Evolutionary conservation across 2,113 vertebrate species (phyloP), one percentile per base, ranked within the genome.

Genomic region (Heterotis niloticus): DNA sequence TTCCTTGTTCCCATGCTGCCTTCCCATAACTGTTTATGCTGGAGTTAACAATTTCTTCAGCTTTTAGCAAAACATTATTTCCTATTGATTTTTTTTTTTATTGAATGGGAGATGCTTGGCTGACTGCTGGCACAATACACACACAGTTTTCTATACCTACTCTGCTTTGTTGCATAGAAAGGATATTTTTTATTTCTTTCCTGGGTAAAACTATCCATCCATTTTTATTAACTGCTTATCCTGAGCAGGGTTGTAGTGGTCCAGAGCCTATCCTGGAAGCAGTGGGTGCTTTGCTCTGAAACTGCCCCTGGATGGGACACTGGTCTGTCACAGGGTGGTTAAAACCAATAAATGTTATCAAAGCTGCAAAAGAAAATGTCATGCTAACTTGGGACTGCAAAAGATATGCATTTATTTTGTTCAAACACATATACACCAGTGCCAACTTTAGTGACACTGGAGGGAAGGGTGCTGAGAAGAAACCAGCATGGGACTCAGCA

Each of bases 381-480:
- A 9, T 56, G 13, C n/a, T 56, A 56, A 65, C 26, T 24, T 17
- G 57, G 4, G 56, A n/a, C 11, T 54, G 13, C 18, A 54, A 72
- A 78, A 75, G 64, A 74, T 11, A 66, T 12, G 52, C 51, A 54
- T 20, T 26, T 72, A 62, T 62, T 62, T 29, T 74, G 34, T 7
- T 44, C 34, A 44, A 44, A 44, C 34, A 44, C 3, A 44, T 44
- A 2, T 44, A 7, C 13, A 44, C 51, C 11, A 17, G 14, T 77
- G 80, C 80, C 77, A 81, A 78, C 76, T 56, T 80, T 57, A 16
- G 57, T 65, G 75, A 56, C 82, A 80, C 60, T 69, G 34, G 68
- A 70, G 66, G 60, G 78, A 60, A 82, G 62, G 76, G 79, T 75
- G 68, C 57, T 26, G 78, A 75, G 1, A 26, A 74, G 77, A 79